Percentiles rank a stretch among this genome's conserved stretches.
These are phyloP conservation scores for Zhuqinia jingwanae DNA, from an alignment of 2,888 invertebrate genomes.

Conservation along the genomic window DNA sequence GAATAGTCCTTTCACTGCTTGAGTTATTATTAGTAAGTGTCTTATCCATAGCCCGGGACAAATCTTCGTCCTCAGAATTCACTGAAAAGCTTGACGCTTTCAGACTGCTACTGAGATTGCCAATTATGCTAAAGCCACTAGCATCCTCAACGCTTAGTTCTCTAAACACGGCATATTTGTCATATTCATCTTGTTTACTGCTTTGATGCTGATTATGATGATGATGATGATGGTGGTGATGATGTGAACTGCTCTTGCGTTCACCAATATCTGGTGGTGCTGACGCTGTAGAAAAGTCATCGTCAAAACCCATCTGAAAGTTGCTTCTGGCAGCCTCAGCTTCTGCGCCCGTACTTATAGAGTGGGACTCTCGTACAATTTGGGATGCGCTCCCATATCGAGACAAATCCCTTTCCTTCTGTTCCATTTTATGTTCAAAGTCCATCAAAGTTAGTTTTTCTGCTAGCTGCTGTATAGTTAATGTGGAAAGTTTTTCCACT, in stretches of 20 bases:
- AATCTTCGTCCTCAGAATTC: constrained; percentile 78
- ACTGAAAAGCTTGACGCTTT: constrained; percentile 80
- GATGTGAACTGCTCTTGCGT: background rate
- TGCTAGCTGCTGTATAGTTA: constrained; percentile 93
- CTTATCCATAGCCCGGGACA: constrained; percentile 71
- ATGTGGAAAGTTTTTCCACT: constrained; percentile 88
- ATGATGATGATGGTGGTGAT: background rate
- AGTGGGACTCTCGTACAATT: constrained; percentile 36
- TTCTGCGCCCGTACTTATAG: background rate
- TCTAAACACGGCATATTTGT: constrained; percentile 93
- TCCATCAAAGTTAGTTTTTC: constrained; percentile 85
- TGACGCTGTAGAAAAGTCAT: constrained; percentile 81
- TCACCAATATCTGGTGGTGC: constrained; percentile 81
- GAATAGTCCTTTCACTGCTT: constrained; percentile 78
- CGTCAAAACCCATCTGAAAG: constrained; percentile 74
- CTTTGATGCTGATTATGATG: background rate
- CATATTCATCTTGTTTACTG: constrained; percentile 81
- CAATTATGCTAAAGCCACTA: constrained; percentile 76
- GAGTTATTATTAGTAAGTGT: constrained; percentile 75
- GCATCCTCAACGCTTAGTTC: constrained; percentile 89
- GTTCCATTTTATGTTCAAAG: constrained; percentile 81
- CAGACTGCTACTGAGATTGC: constrained; percentile 75
- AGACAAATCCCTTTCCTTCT: constrained; percentile 79
- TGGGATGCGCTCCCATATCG: constrained; percentile 43
- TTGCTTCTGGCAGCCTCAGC: background rate